phyloP scores from a whole-genome alignment of 2,797 vertebrate species.

The Amniataba percoides region DNA sequence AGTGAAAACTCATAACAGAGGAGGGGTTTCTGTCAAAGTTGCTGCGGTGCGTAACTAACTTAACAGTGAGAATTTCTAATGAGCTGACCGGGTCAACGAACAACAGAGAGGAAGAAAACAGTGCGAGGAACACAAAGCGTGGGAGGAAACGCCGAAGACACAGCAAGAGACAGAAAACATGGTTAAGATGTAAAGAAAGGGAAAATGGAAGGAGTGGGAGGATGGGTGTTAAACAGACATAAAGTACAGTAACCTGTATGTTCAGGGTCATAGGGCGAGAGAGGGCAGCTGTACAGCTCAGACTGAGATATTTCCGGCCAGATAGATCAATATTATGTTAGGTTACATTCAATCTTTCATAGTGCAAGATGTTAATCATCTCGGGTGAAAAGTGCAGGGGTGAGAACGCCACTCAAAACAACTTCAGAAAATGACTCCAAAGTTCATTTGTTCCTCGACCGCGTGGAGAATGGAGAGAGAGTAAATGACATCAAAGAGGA shows the following conservation, averaged over 20 bases:
- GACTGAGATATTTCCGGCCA: background rate
- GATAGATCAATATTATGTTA: background rate
- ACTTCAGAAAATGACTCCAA: background rate
- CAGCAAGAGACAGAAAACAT: background rate
- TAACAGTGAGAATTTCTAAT: constrained; percentile 6
- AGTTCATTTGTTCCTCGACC: constrained; percentile 8
- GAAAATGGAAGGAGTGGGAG: background rate
- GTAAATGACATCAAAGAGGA: constrained; percentile 27
- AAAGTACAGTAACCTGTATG: background rate
- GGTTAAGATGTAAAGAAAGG: background rate
- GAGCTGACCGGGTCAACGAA: constrained; percentile 18
- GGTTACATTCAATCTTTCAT: too few relatives aligned
- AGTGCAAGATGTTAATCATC: background rate
- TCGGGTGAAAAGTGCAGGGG: background rate
- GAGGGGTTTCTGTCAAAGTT: background rate
- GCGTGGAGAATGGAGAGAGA: background rate
- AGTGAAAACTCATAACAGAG: background rate
- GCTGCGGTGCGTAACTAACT: background rate
- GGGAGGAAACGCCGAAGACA: constrained; percentile 2
- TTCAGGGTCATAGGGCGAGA: background rate
- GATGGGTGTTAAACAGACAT: background rate
- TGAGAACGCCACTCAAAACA: background rate
- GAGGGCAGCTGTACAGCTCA: background rate
- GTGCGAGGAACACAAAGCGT: background rate
- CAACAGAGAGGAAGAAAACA: constrained; percentile 12